A percentile compares a stretch with the other conserved stretches of the same genome.
phyloP scores from a whole-genome alignment of 2,888 invertebrate species.

The Nephrocerus scutellatus region DNA sequence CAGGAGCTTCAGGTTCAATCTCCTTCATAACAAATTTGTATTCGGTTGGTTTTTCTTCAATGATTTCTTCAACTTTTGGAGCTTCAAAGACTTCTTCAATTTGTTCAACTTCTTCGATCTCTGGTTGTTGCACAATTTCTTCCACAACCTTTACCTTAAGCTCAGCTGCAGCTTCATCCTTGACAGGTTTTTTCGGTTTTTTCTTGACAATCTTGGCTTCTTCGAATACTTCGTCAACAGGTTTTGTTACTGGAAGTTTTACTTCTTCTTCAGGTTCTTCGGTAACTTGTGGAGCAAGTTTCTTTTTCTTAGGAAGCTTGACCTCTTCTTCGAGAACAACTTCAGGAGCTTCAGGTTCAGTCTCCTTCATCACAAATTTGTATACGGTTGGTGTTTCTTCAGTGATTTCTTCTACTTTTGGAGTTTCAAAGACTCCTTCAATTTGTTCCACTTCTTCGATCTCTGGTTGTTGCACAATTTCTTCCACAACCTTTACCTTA shows the following conservation, averaged over 20 bases:
- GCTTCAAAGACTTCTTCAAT: slow-evolving; percentile 22
- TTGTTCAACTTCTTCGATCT: slow-evolving; percentile 25
- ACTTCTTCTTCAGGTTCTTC: slow-evolving; percentile 30
- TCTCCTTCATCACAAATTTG: slow-evolving; percentile 22
- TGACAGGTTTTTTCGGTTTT: slow-evolving; percentile 18
- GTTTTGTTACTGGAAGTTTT: slow-evolving; percentile 16
- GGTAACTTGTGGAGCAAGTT: slow-evolving; percentile 14
- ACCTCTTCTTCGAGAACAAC: slow-evolving; percentile 12
- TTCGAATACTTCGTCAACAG: slow-evolving; percentile 17
- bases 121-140: slow-evolving; percentile 23
- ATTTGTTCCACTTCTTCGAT: slow-evolving; percentile 19
- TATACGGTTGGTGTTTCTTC: slow-evolving; percentile 31
- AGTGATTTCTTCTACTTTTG: too few species aligned
- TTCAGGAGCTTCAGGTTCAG: slow-evolving; percentile 23
- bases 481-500: slow-evolving; percentile 24
- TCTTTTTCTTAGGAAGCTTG: slow-evolving; percentile 5
- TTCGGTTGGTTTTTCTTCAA: slow-evolving; percentile 19
- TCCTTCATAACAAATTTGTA: slow-evolving; percentile 22
- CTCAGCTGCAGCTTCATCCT: slow-evolving; percentile 23
- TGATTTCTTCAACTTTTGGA: slow-evolving; percentile 4
- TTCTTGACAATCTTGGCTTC: slow-evolving; percentile 20
- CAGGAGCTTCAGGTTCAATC: slow-evolving; percentile 14
- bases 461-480: slow-evolving; percentile 12
- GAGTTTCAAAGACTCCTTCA: slow-evolving; percentile 31
- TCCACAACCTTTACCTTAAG: slow-evolving; percentile 24